A percentile compares a stretch with the other conserved stretches of the same genome.
Conservation (phyloP, 2,113 vertebrate species). For the Triplophysa siluroides region DNA sequence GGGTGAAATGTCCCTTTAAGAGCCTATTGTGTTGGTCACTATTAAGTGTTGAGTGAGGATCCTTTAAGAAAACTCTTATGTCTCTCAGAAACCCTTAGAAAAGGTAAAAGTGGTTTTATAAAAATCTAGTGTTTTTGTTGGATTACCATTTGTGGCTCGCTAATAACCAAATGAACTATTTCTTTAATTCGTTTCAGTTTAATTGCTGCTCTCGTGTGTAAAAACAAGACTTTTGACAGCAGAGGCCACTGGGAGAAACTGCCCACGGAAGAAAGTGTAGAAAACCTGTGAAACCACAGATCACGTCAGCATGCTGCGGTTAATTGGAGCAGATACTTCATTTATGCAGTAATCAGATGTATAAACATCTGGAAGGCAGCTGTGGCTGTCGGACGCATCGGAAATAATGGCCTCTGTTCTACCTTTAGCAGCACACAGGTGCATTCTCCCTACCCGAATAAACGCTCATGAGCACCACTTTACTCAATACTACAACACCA, state of each 20-base stretch:
- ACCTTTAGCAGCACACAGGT: slow-evolving; percentile 39
- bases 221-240: not conserved
- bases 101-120: no score
- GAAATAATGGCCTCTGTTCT: slow-evolving; percentile 27
- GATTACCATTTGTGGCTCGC: no score
- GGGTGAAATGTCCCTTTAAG: no score
- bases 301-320: slow-evolving; percentile 24
- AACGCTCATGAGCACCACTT: not conserved
- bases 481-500: slow-evolving; percentile 1
- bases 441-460: not conserved
- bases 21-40: no score
- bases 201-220: not conserved
- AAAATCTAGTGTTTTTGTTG: no score
- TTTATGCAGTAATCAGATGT: slow-evolving; percentile 44
- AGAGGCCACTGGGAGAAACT: not conserved
- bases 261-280: not conserved
- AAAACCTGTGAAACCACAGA: slow-evolving; percentile 7
- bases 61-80: no score
- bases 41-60: no score
- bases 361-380: slow-evolving; percentile 53
- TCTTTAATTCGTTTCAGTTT: not conserved
- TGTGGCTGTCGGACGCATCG: slow-evolving; percentile 35
- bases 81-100: no score
- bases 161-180: no score
- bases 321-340: slow-evolving; percentile 48